Base-by-base conservation (phyloP, 2,113 vertebrate genomes). In the Acinonyx jubatus region DNA sequence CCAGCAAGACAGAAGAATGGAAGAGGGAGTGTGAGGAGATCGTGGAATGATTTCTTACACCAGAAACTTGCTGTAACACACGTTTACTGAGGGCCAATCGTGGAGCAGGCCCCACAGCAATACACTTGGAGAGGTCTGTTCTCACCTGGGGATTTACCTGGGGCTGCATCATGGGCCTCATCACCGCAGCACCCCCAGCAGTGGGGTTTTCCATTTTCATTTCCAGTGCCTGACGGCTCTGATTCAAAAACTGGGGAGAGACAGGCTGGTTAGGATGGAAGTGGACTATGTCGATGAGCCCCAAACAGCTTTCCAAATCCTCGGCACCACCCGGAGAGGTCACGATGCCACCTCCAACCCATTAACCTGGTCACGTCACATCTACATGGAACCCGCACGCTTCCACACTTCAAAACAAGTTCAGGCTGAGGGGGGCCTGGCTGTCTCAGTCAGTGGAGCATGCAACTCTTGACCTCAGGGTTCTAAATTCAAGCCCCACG, bases 221-320 rank as follows among this genome's bases (percentile, higher is more conserved):
- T 69, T 98, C 99, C 52, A 99, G 99, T 0, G 98, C 98, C 98
- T 99, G 99, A 84, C 99, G 99, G 13, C 98, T 99, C 99, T 99
- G 99, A 98, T 99, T 99, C 99, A 99, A 98, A 97, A 99, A 99
- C 99, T 99, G 93, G 52, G 74, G 94, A 80, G 79, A 96, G 81
- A 96, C 45, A 97, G 38, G 97, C 29, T 93, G 68, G 94, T 98
- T 38, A 97, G 50, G 29, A 27, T 18, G 36, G 95, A 94, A 97
- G 55, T 31, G 12, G 57, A 55, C 13, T 7, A 2, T 2, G 14
- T 15, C 1, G 63, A 61, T 4, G 41, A 71, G 73, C 23, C 81
- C 48, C 16, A 84, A 45, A 83, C 4, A 76, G 80, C 71, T 55
- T 41, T 83, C 41, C 50, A 87, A 78, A 61, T 33, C 48, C 63